phyloP scores from a whole-genome alignment of 2,113 vertebrate genomes.

The Pedetes capensis region DNA sequence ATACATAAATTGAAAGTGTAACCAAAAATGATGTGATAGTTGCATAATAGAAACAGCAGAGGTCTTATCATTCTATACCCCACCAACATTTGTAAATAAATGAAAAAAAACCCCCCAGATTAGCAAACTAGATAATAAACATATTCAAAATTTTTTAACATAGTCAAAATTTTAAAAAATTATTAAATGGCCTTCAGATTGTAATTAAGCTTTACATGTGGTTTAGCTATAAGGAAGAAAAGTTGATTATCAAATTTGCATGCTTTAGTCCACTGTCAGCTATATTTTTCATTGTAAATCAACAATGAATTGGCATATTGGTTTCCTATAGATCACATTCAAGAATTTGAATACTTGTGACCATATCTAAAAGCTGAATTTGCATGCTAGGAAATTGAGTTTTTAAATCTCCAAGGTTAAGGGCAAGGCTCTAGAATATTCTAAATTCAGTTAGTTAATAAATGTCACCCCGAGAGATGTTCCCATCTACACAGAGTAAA shows the following conservation, averaged over 20 bases:
- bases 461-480: neutral
- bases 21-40: no score
- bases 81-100: no score
- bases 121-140: no score
- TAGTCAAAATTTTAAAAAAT: no score
- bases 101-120: no score
- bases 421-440: neutral
- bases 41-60: no score
- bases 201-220: neutral
- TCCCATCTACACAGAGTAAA: neutral
- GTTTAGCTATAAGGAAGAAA: neutral
- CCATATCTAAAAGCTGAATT: neutral
- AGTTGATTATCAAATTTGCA: neutral
- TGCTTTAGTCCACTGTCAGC: neutral
- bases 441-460: neutral
- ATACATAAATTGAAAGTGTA: no score
- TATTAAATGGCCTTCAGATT: constrained; percentile 25
- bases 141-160: no score
- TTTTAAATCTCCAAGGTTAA: neutral
- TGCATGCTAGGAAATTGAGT: neutral
- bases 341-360: neutral
- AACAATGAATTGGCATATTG: neutral
- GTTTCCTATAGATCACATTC: neutral
- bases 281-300: constrained; percentile 7
- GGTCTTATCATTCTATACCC: no score